These are phyloP conservation scores for Neofelis nebulosa DNA, from an alignment of 2,113 vertebrate genomes.

Conservation along the genomic window DNA sequence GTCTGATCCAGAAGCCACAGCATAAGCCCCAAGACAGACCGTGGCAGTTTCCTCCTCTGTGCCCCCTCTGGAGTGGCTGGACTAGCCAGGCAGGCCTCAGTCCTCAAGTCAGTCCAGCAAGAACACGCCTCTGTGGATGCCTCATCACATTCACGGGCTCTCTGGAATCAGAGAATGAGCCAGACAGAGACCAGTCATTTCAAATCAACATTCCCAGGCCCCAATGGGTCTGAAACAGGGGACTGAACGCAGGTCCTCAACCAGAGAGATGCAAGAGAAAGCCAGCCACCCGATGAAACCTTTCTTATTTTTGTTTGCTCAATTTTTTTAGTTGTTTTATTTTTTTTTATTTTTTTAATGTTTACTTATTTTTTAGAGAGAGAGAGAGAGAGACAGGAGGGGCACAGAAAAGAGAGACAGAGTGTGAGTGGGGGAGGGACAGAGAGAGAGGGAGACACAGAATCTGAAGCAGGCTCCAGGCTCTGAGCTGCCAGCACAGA, in stretches of 20 bases:
- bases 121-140: rapidly evolving
- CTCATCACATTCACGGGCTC: rapidly evolving
- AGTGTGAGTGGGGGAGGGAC: no score
- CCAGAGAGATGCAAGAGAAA: rapidly evolving
- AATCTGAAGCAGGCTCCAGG: no score
- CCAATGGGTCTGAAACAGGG: rapidly evolving
- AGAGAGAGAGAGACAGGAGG: no score
- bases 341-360: no score
- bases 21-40: rapidly evolving
- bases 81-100: rapidly evolving
- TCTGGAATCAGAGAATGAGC: no score
- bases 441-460: no score
- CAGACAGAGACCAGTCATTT: rapidly evolving
- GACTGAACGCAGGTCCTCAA: rapidly evolving
- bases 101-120: background rate
- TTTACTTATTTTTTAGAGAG: no score
- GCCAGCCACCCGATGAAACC: rapidly evolving
- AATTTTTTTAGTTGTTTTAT: no score
- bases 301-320: background rate
- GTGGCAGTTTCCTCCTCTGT: rapidly evolving
- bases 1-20: background rate
- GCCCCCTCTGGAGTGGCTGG: rapidly evolving
- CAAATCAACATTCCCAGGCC: background rate
- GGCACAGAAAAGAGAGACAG: no score
- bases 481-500: no score